Base-by-base conservation (phyloP, 2,888 invertebrate species). In the Lepidochitona cinerea region DNA sequence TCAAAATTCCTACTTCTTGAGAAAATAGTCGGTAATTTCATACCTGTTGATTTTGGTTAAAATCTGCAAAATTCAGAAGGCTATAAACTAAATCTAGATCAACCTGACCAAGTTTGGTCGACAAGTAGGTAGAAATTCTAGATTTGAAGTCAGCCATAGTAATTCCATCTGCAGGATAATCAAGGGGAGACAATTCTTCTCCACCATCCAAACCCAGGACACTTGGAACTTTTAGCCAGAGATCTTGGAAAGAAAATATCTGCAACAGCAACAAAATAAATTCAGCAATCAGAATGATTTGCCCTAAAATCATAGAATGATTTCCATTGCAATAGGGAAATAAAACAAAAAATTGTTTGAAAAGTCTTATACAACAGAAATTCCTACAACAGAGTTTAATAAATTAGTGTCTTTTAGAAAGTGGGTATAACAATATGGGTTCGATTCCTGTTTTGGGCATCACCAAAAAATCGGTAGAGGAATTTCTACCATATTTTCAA, bases 51-150 rank as follows among this genome's bases (percentile, higher is more conserved):
- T 66, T 26, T 23, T 36, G 1, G 37, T 66, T 66, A 37, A 66
- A 66, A 66, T 66, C 66, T 2, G 66, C 66, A 66, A 66, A 66
- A 14, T 35, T 66, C n/a, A 66, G 29, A 2, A 66, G 35, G n/a
- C 66, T 66, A n/a, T 32, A 9, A 26, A 66, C 12, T 9, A 66
- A 37, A 35, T 14, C 2, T 12, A 14, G 35, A 36, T 35, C 35
- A 18, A 35, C 66, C n/a, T 36, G 14, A n/a, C 36, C 66, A 3
- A 66, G 37, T 29, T 66, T 35, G 37, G 29, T 14, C 12, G 12
- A 2, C 59, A 59, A 32, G 9, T 29, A 59, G 23, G 29, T 23
- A 4, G 1, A 14, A 59, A 59, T 18, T 14, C 4, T 32, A 26
- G 59, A 18, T 4, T 29, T 23, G 32, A 59, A 59, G 23, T 59